These are phyloP conservation scores for Enoplosus armatus DNA, from an alignment of 2,797 vertebrate species.

Conservation along the genomic window DNA sequence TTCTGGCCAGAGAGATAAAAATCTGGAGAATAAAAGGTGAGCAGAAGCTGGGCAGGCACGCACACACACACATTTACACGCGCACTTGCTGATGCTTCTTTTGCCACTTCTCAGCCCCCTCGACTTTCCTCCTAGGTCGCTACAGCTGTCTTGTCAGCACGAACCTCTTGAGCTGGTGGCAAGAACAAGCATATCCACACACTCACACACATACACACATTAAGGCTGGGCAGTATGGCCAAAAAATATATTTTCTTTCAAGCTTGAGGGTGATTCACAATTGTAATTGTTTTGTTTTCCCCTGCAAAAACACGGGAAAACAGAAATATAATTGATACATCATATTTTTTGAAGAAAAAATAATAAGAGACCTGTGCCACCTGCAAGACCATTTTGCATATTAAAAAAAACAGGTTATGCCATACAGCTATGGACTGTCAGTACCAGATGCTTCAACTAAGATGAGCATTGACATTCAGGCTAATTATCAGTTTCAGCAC, in stretches of 20 bases:
- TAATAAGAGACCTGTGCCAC: background rate
- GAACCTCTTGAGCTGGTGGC: conserved; percentile 27
- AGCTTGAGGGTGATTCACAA: background rate
- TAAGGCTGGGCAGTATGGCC: background rate
- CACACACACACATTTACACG: background rate
- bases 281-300: background rate
- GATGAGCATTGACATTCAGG: background rate
- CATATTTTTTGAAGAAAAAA: background rate
- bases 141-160: conserved; percentile 50
- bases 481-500: background rate
- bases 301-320: background rate
- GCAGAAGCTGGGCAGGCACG: conserved; percentile 4
- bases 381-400: background rate
- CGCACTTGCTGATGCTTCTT: conserved; percentile 26
- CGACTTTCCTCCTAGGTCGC: conserved; percentile 28
- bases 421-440: background rate
- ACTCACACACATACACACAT: background rate
- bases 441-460: background rate
- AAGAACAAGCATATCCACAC: background rate
- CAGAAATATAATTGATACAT: background rate
- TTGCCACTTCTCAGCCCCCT: conserved; percentile 19
- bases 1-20: conserved; percentile 54
- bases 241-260: background rate
- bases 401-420: background rate
- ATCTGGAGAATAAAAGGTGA: conserved; percentile 53